These are phyloP conservation scores for Crocodylus rhombifer DNA, from an alignment of 2,797 vertebrate species.

Conservation along the genomic window DNA sequence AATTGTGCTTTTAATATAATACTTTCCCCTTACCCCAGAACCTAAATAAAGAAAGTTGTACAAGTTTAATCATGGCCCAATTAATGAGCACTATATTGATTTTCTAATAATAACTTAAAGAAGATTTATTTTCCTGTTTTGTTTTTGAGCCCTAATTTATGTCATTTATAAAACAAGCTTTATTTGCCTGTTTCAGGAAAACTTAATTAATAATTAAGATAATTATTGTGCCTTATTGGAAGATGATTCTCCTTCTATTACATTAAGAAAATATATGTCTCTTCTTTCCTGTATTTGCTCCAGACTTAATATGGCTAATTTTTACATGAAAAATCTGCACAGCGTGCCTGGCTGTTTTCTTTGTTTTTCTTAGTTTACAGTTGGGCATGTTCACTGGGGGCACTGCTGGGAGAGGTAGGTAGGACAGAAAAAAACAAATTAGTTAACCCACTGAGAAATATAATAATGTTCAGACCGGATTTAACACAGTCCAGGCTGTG, in stretches of 20 bases:
- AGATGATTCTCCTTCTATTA: constrained; percentile 8
- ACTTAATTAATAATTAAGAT: constrained; percentile 46
- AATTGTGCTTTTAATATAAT: constrained; percentile 18
- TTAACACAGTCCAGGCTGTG: too few species aligned
- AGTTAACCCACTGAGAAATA: too few species aligned
- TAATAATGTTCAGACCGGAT: too few species aligned
- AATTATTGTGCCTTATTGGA: constrained; percentile 6
- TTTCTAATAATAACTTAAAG: constrained; percentile 45
- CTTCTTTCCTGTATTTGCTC: not conserved
- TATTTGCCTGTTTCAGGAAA: not conserved
- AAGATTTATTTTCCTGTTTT: constrained; percentile 56
- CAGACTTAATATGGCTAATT: not conserved
- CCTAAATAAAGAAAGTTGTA: constrained; percentile 9
- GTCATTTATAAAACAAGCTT: constrained; percentile 33
- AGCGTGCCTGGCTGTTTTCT: not conserved
- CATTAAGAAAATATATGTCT: not conserved
- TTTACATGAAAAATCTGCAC: not conserved
- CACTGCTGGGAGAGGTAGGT: too few species aligned
- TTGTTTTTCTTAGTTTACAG: rapidly evolving
- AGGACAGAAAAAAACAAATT: too few species aligned
- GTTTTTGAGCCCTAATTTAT: constrained; percentile 13
- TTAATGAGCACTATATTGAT: constrained; percentile 30
- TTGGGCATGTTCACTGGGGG: not conserved
- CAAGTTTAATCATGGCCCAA: constrained; percentile 1
- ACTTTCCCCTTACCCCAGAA: not conserved